Evolutionary conservation across 1,140 invertebrate genomes (phyloP), one percentile per base, ranked within the genome.

Genomic region (Physella acuta): DNA sequence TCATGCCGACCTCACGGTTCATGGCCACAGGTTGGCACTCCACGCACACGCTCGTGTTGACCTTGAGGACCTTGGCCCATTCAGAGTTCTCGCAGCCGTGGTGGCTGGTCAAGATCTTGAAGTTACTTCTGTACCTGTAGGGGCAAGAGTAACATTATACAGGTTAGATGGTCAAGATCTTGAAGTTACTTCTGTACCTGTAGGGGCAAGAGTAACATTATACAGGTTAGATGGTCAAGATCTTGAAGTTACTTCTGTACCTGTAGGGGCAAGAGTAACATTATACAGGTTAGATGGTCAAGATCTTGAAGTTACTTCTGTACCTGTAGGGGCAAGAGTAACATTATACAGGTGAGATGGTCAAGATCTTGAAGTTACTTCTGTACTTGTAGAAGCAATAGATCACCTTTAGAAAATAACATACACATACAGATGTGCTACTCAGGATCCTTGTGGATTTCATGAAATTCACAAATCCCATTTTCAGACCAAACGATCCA

Each of bases 21-120:
- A 83, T 82, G 59, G 80, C 81, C 26, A 76, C 73, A 31, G 78
- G 77, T 56, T 84, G 81, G 63, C 82, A 84, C 70, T 84, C 81
- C 2, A 82, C 80, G 62, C 82, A 84, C 16, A 84, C 78, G 20
- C 71, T 71, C 0, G 61, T 65, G 11, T 76, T 76, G 28, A 71
- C 73, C 58, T 74, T 74, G 16, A 84, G 73, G 8, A 65, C 64
- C 34, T 65, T 72, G 31, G 81, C 79, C 79, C 81, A 82, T 20
- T 70, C 61, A 20, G 64, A 58, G 17, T 58, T 30, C 0, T 63
- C 58, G 64, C 80, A 82, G 26, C 65, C 74, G 33, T 60, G 26
- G 16, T 76, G 66, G 3, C 71, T 68, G 33, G 73, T 65, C 4
- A 70, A 76, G 5, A 82, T 74, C 63, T 74, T 74, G 68, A 71